Conservation (phyloP, 2,888 invertebrate species). For the Anodontia alba region DNA sequence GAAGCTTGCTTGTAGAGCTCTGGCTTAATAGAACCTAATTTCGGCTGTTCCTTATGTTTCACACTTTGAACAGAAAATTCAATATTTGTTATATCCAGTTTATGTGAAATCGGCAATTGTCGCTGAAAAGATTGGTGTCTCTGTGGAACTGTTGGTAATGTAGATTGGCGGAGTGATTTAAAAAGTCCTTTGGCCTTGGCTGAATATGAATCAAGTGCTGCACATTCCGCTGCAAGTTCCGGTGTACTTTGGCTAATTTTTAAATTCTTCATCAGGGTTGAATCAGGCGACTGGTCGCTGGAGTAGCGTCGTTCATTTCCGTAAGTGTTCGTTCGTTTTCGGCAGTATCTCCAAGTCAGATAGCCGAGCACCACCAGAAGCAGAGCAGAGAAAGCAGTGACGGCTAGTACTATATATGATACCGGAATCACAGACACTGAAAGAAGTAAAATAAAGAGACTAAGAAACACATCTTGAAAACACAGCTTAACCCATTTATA, state of each 20-base stretch:
- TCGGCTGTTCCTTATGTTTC: constrained; percentile 85
- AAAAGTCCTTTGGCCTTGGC: constrained; percentile 65
- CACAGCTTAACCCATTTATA: too few species aligned
- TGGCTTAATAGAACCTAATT: constrained; percentile 80
- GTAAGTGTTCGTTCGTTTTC: constrained; percentile 46
- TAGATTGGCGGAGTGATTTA: constrained; percentile 91
- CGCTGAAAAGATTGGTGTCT: constrained; percentile 93
- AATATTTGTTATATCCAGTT: constrained; percentile 91
- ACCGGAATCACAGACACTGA: constrained; percentile 65
- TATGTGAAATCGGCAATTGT: constrained; percentile 89
- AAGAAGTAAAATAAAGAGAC: constrained; percentile 22
- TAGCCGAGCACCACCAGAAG: constrained; percentile 64
- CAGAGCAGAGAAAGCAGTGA: constrained; percentile 60
- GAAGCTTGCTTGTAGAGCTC: constrained; percentile 86
- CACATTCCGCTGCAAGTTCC: constrained; percentile 71
- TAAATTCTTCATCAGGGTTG: constrained; percentile 61
- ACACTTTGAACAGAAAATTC: constrained; percentile 88
- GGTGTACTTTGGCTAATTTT: constrained; percentile 83
- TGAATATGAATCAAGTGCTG: constrained; percentile 34
- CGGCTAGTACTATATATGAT: constrained; percentile 63
- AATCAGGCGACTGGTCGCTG: constrained; percentile 61
- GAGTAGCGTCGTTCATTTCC: constrained; percentile 45
- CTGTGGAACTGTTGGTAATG: constrained; percentile 92
- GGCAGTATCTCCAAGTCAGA: constrained; percentile 69
- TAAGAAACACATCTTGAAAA: too few species aligned